Percentiles rank a stretch among this genome's conserved stretches.
These are phyloP conservation scores for Catostomus latipinnis DNA, from an alignment of 2,797 vertebrate genomes.

Conservation along the genomic window DNA sequence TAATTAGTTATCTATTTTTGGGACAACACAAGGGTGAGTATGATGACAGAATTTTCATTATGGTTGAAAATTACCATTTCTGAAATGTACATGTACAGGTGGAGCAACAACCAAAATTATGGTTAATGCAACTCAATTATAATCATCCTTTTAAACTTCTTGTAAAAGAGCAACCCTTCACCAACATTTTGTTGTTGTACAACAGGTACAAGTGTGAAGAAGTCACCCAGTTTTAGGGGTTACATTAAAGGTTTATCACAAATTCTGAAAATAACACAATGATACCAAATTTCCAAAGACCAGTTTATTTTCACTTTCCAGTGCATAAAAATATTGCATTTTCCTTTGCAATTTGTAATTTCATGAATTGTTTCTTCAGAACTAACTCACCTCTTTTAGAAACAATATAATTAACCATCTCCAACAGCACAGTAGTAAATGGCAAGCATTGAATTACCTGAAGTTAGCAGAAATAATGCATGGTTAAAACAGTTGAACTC, in stretches of 20 bases:
- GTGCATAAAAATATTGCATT: constrained; percentile 29
- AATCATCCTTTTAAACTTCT: background rate
- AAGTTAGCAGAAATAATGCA: constrained; percentile 28
- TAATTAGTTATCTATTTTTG: too few species aligned
- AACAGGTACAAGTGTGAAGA: background rate
- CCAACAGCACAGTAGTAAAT: constrained; percentile 39
- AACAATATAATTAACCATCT: constrained; percentile 38
- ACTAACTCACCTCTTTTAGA: background rate
- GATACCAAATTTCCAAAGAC: background rate
- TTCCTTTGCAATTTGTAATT: background rate
- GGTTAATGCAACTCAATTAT: background rate
- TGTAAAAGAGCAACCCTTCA: background rate
- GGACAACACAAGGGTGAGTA: too few species aligned
- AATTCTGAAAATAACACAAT: background rate
- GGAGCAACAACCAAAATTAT: background rate
- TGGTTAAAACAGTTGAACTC: constrained; percentile 55
- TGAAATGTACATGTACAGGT: background rate
- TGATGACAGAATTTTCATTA: too few species aligned
- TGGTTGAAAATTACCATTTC: too few species aligned
- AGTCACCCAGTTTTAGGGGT: background rate
- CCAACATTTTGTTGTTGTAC: background rate
- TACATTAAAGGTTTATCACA: constrained; percentile 1
- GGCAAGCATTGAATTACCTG: constrained; percentile 58
- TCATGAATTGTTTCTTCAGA: background rate
- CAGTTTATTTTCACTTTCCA: background rate